phyloP scores from a whole-genome alignment of 2,888 invertebrate genomes.

The Eucera pruinosa region DNA sequence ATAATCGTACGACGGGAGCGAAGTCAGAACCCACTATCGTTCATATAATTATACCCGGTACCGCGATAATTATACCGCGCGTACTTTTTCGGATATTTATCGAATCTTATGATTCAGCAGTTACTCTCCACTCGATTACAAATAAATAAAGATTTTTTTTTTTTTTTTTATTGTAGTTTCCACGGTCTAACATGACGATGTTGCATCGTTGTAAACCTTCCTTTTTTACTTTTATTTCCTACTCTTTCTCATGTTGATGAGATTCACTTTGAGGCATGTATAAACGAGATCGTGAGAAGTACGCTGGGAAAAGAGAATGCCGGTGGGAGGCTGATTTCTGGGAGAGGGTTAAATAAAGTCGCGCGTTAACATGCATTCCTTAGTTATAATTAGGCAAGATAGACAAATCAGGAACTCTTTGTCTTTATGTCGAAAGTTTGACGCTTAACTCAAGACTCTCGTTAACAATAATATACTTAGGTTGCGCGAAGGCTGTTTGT shows the following conservation, averaged over 20 bases:
- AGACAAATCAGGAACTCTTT: constrained; percentile 31
- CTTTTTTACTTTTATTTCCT: not conserved
- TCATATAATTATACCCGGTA: constrained; percentile 8
- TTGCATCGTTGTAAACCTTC: too few relatives aligned
- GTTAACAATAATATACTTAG: constrained; percentile 15
- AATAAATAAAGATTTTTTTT: constrained; percentile 1
- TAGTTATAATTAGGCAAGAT: constrained; percentile 27
- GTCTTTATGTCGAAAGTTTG: constrained; percentile 14
- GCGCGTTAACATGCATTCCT: constrained; percentile 27
- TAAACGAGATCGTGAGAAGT: constrained; percentile 46
- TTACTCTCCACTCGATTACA: not conserved
- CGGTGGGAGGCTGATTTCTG: constrained; percentile 6
- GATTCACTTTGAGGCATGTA: constrained; percentile 16
- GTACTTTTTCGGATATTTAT: constrained; percentile 16
- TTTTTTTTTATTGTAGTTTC: constrained; percentile 8
- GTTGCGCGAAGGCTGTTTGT: not conserved
- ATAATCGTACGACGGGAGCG: too few relatives aligned
- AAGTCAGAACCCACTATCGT: not conserved
- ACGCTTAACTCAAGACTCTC: constrained; percentile 20
- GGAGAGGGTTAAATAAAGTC: constrained; percentile 39
- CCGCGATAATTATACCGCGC: too few relatives aligned
- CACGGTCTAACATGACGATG: not conserved
- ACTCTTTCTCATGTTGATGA: constrained; percentile 22
- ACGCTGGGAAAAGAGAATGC: constrained; percentile 21
- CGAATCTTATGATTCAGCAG: not conserved